Evolutionary conservation across 2,797 vertebrate species (phyloP), one percentile per base, ranked within the genome.

Genomic region (Eupleurogrammus muticus): DNA sequence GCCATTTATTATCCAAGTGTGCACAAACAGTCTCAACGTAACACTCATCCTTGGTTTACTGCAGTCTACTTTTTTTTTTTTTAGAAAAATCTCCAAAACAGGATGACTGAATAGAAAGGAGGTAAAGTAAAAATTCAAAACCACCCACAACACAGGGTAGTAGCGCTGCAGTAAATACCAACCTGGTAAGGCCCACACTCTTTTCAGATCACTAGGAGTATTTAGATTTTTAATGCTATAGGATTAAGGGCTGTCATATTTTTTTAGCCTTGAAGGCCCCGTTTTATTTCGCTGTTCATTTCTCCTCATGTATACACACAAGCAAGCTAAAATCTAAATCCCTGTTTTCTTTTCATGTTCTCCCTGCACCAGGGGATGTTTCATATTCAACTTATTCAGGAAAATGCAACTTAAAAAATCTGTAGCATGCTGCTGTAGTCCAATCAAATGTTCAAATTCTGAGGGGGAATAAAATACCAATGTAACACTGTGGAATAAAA

Each of bases 61-160:
- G 66, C 14, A 10, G 21, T 56, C 42, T 57, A n/a, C 7, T 7
- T 48, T 19, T 62, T 16, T 40, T 10, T 38, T n/a, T n/a, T n/a
- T n/a, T n/a, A n/a, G 1, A 57, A 59, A 11, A 40, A 57, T 35
- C 55, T 48, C 57, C 1, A 47, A 36, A 40, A 58, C 34, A 19
- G 44, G 40, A 49, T 54, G 32, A 53, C 8, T 11, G 20, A 55
- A 44, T 17, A 44, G 40, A 44, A 44, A 21, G 16, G 54, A 5
- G 3, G 23, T 0, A 59, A 47, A 73, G 9, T 20, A 51, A 16
- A 12, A 20, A 68, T 67, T 56, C n/a, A 67, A 66, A 80, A 77
- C 35, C 58, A 75, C 19, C 70, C 77, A 87, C 80, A 84, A 83
- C 53, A 82, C 67, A 73, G 24, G n/a, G n/a, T n/a, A 42, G 10